Evolutionary conservation across 1,140 invertebrate species (phyloP).

Genomic region (Lethocerus indicus): DNA sequence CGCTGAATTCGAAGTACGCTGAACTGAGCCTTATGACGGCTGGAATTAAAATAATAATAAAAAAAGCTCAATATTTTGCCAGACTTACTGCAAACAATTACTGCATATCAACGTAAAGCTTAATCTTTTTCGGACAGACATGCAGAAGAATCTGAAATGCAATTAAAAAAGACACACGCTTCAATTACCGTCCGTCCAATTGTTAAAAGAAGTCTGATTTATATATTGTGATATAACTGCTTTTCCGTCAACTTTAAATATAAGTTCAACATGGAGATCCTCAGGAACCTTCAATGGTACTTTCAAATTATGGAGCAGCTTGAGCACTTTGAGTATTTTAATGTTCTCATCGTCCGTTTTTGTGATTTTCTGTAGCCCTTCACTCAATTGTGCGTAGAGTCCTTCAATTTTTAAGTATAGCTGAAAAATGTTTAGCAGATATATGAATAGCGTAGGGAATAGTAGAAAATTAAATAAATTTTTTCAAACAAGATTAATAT

Average conservation of each 20-base stretch:
- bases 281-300: slow-evolving; percentile 26
- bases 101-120: no score
- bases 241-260: slow-evolving; percentile 35
- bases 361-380: slow-evolving; percentile 22
- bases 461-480: slow-evolving; percentile 2
- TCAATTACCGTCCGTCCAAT: slow-evolving; percentile 25
- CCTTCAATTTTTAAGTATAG: slow-evolving; percentile 38
- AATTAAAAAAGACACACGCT: no score
- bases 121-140: no score
- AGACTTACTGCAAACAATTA: no score
- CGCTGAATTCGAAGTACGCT: slow-evolving; percentile 29
- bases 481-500: slow-evolving; percentile 2
- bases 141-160: no score
- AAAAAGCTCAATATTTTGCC: no score
- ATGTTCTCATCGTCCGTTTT: slow-evolving; percentile 24
- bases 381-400: slow-evolving; percentile 21
- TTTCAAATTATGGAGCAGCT: slow-evolving; percentile 31
- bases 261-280: slow-evolving; percentile 35
- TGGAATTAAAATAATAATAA: slow-evolving; percentile 24
- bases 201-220: slow-evolving; percentile 33
- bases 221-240: slow-evolving; percentile 36
- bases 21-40: slow-evolving; percentile 24
- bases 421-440: slow-evolving; percentile 20
- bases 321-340: slow-evolving; percentile 28
- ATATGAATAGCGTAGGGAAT: not conserved